A percentile compares a stretch with the other conserved stretches of the same genome.
Evolutionary conservation across 2,797 vertebrate species (phyloP).

Genomic region (Pristis pectinata): DNA sequence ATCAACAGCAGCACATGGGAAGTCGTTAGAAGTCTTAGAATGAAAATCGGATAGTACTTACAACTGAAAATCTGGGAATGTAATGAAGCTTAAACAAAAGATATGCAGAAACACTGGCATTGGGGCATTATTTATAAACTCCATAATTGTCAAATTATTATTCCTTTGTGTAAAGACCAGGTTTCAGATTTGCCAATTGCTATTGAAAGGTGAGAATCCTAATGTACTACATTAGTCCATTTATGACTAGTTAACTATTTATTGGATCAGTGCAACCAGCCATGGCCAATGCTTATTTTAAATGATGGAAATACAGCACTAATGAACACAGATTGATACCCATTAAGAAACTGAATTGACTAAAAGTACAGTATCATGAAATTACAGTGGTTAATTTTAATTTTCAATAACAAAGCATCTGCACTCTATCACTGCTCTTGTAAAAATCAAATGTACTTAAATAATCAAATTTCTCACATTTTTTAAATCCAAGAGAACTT

Average conservation of each 20-base stretch:
- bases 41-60: background rate
- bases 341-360: background rate
- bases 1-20: background rate
- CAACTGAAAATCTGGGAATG: background rate
- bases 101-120: background rate
- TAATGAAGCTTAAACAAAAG: background rate
- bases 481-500: background rate
- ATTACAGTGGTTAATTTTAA: background rate
- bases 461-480: background rate
- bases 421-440: background rate
- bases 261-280: background rate
- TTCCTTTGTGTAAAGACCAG: background rate
- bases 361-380: background rate
- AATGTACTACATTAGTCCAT: background rate
- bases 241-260: background rate
- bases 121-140: background rate
- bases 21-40: background rate
- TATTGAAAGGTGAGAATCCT: background rate
- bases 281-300: background rate
- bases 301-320: background rate
- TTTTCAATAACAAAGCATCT: background rate
- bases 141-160: background rate
- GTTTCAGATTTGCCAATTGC: too few relatives aligned
- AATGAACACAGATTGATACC: background rate
- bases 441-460: slow-evolving; percentile 10